Base-by-base conservation (phyloP, 2,888 invertebrate genomes). In the Hofmannophila pseudospretella region DNA sequence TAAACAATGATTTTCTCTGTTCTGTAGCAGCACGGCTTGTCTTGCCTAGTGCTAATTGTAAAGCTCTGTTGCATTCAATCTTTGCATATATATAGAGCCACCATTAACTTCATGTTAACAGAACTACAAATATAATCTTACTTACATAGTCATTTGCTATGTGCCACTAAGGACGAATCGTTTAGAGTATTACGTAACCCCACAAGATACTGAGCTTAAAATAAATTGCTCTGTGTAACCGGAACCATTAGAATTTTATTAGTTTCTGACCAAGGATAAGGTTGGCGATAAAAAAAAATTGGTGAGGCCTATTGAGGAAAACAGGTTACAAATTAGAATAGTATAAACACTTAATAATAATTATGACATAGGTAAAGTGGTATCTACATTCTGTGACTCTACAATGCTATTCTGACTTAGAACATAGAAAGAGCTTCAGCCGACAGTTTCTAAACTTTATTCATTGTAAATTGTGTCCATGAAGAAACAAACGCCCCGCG, bases 51-150 rank as follows among this genome's bases (percentile, higher is more conserved):
- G 38, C 14, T 38, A 38, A 38, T 38, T 33, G 12, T 10, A 13
- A 14, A 28, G 25, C n/a, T 16, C 29, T 10, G 12, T 8, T 14
- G 7, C 23, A 41, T 45, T 25, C 11, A 25, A 16, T 26, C 30
- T 13, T 20, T 27, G 9, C 10, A 19, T 12, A 16, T 12, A 19
- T 30, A 45, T 42, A 41, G 30, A 42, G 42, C 39, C 44, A 38
- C 42, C 42, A 45, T 38, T 38, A 42, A 36, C 41, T 44, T 42
- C n/a, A 40, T 51, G 61, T 54, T 66, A 63, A 66, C 69, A 56
- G 49, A 34, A 36, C 30, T 42, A 42, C 48, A 58, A 59, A 58
- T 47, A 5, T 16, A 16, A 54, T 41, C 45, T 35, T 35, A 40
- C 39, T 52, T 26, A 40, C 8, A 8, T 20, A n/a, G 10, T 34